Evolutionary conservation across 1,140 invertebrate genomes (phyloP).

Genomic region (Hesperophylax magnus): DNA sequence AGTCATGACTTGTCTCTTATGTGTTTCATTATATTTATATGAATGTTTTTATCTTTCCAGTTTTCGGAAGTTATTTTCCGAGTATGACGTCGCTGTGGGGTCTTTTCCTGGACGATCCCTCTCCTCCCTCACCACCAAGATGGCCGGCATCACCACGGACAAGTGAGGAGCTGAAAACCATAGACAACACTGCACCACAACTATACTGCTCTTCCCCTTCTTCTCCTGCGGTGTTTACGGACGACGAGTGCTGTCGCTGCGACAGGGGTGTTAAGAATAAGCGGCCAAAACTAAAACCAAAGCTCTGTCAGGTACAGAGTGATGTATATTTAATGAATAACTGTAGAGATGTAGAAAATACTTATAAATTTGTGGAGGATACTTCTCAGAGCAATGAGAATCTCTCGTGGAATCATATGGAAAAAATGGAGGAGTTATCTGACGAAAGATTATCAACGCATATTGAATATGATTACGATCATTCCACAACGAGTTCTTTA

Average conservation of each 20-base stretch:
- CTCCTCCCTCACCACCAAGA: conserved; percentile 64
- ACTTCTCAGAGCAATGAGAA: neutral
- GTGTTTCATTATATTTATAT: neutral
- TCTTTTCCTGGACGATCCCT: conserved; percentile 66
- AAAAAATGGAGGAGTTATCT: neutral
- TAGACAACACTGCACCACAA: conserved; percentile 3
- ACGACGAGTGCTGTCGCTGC: conserved; percentile 55
- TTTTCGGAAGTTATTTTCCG: conserved; percentile 73
- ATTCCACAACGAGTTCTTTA: neutral
- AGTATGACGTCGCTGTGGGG: conserved; percentile 71
- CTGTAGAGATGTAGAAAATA: conserved; percentile 22
- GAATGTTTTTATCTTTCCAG: conserved; percentile 59
- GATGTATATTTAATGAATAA: neutral
- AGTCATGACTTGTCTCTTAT: no score
- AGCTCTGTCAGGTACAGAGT: conserved; percentile 22
- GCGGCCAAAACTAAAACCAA: conserved; percentile 41
- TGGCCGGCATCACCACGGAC: conserved; percentile 59
- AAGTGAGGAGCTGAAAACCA: conserved; percentile 39
- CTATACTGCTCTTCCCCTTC: conserved; percentile 37
- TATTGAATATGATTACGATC: neutral
- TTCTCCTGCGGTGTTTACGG: conserved; percentile 47
- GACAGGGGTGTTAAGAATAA: conserved; percentile 34
- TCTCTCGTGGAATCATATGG: conserved; percentile 3
- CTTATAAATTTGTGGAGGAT: neutral
- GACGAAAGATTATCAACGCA: neutral